Conservation (phyloP, 2,797 vertebrate genomes). For the Telmatherina bonti region DNA sequence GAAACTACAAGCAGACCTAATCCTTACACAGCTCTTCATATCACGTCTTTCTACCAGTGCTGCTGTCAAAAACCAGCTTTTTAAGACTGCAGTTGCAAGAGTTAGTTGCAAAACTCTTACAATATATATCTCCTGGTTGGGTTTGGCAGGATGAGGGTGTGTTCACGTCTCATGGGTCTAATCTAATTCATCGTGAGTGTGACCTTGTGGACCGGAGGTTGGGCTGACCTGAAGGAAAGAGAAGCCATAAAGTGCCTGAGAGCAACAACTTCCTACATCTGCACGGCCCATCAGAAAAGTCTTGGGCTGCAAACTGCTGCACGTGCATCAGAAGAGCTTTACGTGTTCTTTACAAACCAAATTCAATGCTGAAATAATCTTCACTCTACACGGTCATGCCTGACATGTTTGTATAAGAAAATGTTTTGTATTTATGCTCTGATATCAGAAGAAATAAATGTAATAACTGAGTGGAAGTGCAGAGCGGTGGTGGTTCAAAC, state of each 20-base stretch:
- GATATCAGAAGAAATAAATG: background rate
- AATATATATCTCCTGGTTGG: background rate
- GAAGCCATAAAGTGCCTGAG: conserved; percentile 18
- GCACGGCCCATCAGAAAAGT: conserved; percentile 23
- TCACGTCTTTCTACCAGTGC: background rate
- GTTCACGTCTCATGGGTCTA: conserved; percentile 29
- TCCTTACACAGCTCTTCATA: background rate
- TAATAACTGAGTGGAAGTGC: background rate
- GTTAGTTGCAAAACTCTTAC: background rate
- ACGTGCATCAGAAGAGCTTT: background rate
- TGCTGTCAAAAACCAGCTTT: background rate
- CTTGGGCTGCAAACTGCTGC: background rate
- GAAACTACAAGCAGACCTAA: background rate
- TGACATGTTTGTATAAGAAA: background rate
- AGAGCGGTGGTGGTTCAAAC: too few species aligned
- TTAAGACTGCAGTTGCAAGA: background rate
- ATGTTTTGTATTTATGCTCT: background rate
- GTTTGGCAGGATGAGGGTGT: conserved; percentile 26
- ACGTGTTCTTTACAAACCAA: background rate
- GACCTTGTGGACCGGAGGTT: conserved; percentile 27
- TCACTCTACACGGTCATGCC: background rate
- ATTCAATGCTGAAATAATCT: background rate
- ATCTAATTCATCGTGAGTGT: conserved; percentile 22
- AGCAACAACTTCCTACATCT: conserved; percentile 51
- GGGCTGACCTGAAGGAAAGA: conserved; percentile 40